Conservation (phyloP, 1,140 invertebrate genomes). For the Aphaenogaster rudis region DNA sequence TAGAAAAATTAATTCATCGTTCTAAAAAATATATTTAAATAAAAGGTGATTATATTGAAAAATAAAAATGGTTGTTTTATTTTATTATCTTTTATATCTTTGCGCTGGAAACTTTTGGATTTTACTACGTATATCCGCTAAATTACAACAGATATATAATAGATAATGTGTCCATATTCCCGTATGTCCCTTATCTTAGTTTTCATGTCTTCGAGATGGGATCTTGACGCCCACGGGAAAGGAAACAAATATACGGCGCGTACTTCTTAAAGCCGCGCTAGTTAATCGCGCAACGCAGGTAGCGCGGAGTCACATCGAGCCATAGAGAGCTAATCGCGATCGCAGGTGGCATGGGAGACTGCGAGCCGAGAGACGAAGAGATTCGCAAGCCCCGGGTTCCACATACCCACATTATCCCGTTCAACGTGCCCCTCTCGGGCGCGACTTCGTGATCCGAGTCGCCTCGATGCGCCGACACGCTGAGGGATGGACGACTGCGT, state of each 20-base stretch:
- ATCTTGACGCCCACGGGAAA: neutral
- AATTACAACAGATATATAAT: conserved; percentile 1
- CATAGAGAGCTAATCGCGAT: conserved; percentile 47
- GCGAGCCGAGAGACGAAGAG: conserved; percentile 6
- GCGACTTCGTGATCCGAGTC: conserved; percentile 46
- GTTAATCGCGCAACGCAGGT: conserved; percentile 41
- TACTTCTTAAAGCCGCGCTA: conserved; percentile 1
- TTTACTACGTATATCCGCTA: neutral
- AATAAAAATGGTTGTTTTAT: no score
- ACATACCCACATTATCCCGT: conserved; percentile 38
- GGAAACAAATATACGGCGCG: neutral
- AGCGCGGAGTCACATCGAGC: conserved; percentile 19
- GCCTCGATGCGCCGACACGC: conserved; percentile 25
- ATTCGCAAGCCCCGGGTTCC: conserved; percentile 33
- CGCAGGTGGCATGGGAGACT: conserved; percentile 42
- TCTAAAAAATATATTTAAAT: no score
- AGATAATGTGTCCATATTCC: conserved; percentile 1
- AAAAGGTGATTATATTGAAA: no score
- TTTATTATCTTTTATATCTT: no score
- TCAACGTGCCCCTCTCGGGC: conserved; percentile 1
- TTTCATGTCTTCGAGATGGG: conserved; percentile 27
- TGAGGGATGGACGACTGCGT: conserved; percentile 61
- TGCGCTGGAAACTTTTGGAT: no score
- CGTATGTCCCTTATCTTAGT: neutral
- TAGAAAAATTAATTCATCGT: no score